These are phyloP conservation scores for Sinelater perroti DNA, from an alignment of 2,888 invertebrate species.

Conservation along the genomic window DNA sequence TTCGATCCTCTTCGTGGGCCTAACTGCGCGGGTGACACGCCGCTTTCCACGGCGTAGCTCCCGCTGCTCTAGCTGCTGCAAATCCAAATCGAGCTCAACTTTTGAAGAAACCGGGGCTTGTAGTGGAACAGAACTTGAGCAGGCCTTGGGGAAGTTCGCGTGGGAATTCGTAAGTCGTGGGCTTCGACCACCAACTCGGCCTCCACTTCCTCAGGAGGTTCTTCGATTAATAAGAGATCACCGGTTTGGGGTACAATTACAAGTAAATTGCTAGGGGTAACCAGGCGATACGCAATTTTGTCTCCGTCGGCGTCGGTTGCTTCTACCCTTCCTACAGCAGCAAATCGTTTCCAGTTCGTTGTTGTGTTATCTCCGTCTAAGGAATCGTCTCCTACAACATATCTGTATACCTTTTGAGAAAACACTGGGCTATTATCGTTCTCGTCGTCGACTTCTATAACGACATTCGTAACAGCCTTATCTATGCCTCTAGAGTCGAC, in stretches of 20 bases:
- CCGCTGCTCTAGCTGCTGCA: constrained; percentile 60
- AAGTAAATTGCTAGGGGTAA: constrained; percentile 81
- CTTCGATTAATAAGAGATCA: constrained; percentile 83
- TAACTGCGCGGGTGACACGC: constrained; percentile 87
- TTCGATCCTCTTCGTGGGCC: constrained; percentile 92
- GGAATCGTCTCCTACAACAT: constrained; percentile 74
- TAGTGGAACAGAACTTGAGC: constrained; percentile 83
- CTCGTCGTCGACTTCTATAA: constrained; percentile 81
- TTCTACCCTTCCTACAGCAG: constrained; percentile 83
- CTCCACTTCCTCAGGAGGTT: constrained; percentile 70
- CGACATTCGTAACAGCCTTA: constrained; percentile 80
- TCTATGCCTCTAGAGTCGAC: constrained; percentile 82
- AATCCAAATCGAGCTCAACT: constrained; percentile 67
- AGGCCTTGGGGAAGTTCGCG: constrained; percentile 73
- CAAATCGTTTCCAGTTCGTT: constrained; percentile 79
- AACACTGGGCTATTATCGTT: constrained; percentile 94
- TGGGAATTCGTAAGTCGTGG: constrained; percentile 82
- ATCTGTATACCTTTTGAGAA: constrained; percentile 79
- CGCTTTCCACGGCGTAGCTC: constrained; percentile 75
- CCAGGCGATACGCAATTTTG: constrained; percentile 85
- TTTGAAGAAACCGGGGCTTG: constrained; percentile 65
- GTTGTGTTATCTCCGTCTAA: constrained; percentile 68
- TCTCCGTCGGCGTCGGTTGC: constrained; percentile 94
- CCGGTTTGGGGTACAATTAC: constrained; percentile 94
- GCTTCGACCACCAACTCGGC: constrained; percentile 79